Conservation (phyloP, 2,888 invertebrate genomes). For the Dorcus hopei region DNA sequence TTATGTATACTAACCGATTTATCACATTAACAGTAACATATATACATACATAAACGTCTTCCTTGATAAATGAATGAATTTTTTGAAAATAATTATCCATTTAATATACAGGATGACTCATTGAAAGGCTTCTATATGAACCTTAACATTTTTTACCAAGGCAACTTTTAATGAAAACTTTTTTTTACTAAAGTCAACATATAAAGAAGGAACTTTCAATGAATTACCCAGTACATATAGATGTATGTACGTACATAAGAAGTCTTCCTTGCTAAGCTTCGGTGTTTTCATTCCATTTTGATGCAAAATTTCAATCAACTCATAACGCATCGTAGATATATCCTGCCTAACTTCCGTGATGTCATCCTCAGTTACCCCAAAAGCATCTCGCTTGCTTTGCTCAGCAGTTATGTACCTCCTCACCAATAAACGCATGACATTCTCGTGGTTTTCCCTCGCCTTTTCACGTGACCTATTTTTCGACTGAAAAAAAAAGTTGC, state of each 20-base stretch:
- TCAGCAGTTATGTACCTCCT: slow-evolving; percentile 80
- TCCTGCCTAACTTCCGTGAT: slow-evolving; percentile 98
- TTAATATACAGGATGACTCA: too few relatives aligned
- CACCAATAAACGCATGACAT: slow-evolving; percentile 83
- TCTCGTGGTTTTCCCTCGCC: slow-evolving; percentile 70
- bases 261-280: slow-evolving; percentile 63
- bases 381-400: slow-evolving; percentile 84
- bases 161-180: too few relatives aligned
- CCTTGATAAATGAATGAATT: too few relatives aligned
- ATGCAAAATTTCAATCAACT: slow-evolving; percentile 85
- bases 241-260: slow-evolving; percentile 52
- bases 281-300: slow-evolving; percentile 88
- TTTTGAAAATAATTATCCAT: too few relatives aligned
- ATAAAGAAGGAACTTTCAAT: too few relatives aligned
- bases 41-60: too few relatives aligned
- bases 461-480: slow-evolving; percentile 63
- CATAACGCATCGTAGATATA: slow-evolving; percentile 90
- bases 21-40: too few relatives aligned
- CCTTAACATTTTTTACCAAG: too few relatives aligned
- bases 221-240: too few relatives aligned
- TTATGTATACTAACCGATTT: too few relatives aligned
- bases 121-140: too few relatives aligned
- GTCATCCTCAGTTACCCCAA: slow-evolving; percentile 93
- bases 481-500: slow-evolving; percentile 51
- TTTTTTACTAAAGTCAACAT: too few relatives aligned